Conservation (phyloP, 2,888 invertebrate genomes). For the Drosophila nr. perissopoda region DNA sequence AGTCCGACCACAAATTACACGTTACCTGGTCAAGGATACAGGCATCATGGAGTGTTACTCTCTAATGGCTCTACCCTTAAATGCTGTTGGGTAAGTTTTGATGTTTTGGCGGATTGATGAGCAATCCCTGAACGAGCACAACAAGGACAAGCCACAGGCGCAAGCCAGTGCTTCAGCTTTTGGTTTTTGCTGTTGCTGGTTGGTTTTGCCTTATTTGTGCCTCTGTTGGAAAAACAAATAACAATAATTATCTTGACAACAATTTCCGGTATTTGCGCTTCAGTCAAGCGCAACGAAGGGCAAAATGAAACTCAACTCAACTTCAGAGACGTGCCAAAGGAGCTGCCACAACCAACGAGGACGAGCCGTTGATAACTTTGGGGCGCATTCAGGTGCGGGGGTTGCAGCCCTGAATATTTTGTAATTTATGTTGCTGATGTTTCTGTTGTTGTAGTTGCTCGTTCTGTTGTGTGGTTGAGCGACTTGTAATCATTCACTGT, state of each 20-base stretch:
- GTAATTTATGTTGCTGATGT: constrained; percentile 43
- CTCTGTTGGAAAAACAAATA: constrained; percentile 80
- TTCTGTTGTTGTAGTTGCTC: constrained; percentile 26
- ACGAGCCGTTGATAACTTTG: constrained; percentile 33
- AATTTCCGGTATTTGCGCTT: constrained; percentile 85
- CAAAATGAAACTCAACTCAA: constrained; percentile 75
- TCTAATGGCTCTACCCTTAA: not conserved
- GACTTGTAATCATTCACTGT: constrained; percentile 48
- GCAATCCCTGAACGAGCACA: constrained; percentile 38
- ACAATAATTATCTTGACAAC: constrained; percentile 85
- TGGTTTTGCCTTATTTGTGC: constrained; percentile 46
- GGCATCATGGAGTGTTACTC: constrained; percentile 16
- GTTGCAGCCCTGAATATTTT: constrained; percentile 69
- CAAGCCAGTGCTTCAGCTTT: constrained; percentile 5
- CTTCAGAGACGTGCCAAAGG: constrained; percentile 61
- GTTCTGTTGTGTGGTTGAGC: constrained; percentile 38
- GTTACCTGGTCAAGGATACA: constrained; percentile 45
- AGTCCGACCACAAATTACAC: constrained; percentile 66
- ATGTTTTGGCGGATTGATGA: constrained; percentile 75
- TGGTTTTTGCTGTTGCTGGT: constrained; percentile 19
- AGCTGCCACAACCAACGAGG: constrained; percentile 42
- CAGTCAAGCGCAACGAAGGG: constrained; percentile 81
- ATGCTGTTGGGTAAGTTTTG: constrained; percentile 47
- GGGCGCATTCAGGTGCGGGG: constrained; percentile 41
- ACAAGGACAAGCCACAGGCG: constrained; percentile 39